Conservation (phyloP, 2,888 invertebrate species). For the Notodonta ziczac region DNA sequence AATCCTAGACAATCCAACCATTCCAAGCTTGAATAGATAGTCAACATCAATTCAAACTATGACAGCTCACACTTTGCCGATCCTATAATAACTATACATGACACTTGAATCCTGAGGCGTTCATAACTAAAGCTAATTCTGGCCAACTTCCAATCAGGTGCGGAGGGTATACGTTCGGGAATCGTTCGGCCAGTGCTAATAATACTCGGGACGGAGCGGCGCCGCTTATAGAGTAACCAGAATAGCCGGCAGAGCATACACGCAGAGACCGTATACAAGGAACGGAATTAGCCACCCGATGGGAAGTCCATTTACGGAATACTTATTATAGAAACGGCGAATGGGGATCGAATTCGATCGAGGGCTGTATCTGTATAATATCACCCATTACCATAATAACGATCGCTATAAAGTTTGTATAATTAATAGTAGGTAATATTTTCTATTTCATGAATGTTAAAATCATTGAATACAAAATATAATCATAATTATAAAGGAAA, state of each 20-base stretch:
- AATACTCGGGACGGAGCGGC: conserved; percentile 65
- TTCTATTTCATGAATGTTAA: not conserved
- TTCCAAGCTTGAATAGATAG: not conserved
- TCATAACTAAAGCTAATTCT: conserved; percentile 60
- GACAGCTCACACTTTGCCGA: conserved; percentile 22
- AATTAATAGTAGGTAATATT: no score
- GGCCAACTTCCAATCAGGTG: conserved; percentile 78
- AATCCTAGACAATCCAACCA: no score
- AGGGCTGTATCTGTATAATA: not conserved
- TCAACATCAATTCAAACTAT: conserved; percentile 5
- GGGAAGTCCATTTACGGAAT: conserved; percentile 51
- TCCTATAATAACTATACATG: conserved; percentile 36
- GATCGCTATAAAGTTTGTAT: no score
- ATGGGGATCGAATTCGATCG: not conserved
- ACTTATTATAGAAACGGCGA: conserved; percentile 32
- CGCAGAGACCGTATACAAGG: conserved; percentile 48
- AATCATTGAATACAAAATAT: not conserved
- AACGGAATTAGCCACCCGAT: conserved; percentile 51
- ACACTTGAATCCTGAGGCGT: conserved; percentile 44
- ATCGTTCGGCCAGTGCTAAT: conserved; percentile 74
- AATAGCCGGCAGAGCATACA: conserved; percentile 69
- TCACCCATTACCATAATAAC: no score
- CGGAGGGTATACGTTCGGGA: conserved; percentile 62
- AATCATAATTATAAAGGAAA: not conserved
- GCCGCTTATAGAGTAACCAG: conserved; percentile 74